Base-by-base conservation (phyloP, 2,113 vertebrate genomes). In the Tragelaphus scriptus region DNA sequence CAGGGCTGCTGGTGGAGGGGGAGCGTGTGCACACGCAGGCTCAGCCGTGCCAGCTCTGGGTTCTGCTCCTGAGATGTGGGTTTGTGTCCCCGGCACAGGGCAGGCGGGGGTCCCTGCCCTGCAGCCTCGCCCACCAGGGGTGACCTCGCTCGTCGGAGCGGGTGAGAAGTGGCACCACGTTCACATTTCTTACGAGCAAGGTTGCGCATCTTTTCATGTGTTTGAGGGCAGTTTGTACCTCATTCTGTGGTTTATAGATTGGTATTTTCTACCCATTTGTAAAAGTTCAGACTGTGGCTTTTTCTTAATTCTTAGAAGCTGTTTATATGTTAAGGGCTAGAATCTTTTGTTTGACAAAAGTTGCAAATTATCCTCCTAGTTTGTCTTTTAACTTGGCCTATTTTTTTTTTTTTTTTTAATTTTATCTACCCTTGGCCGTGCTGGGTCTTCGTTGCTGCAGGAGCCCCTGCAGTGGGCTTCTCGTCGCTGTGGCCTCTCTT, bases 181-280 rank as follows among this genome's bases (percentile, higher is more conserved):
- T 44, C n/a, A 2, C 3, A 0, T 7, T 12, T 68, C 51, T 10
- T 16, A 21, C 0, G 2, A 51, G 53, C 2, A 1, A 75, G 71
- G 19, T 2, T 15, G 68, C 3, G n/a, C 59, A 0, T 53, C 6
- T 90, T 21, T 36, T 26, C 30, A 4, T 25, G 0, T 26, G n/a
- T 80, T 47, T 7, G 36, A 51, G 58, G n/a, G 14, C 30, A 7
- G 0, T 56, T 44, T 16, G 21, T 49, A 12, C n/a, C 71, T 44
- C 14, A 4, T 6, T 84, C 56, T 49, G 5, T 40, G 68, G 36
- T 25, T 82, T 61, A 7, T 5, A 1, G 30, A 16, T 25, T 25
- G 56, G 9, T 68, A 1, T 85, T 12, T 47, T 88, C 79, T 75
- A 49, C 17, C 75, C 77, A 10, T 81, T 87, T 93, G 51, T 23